Conservation (phyloP, 2,797 vertebrate genomes). For the Karalla daura region DNA sequence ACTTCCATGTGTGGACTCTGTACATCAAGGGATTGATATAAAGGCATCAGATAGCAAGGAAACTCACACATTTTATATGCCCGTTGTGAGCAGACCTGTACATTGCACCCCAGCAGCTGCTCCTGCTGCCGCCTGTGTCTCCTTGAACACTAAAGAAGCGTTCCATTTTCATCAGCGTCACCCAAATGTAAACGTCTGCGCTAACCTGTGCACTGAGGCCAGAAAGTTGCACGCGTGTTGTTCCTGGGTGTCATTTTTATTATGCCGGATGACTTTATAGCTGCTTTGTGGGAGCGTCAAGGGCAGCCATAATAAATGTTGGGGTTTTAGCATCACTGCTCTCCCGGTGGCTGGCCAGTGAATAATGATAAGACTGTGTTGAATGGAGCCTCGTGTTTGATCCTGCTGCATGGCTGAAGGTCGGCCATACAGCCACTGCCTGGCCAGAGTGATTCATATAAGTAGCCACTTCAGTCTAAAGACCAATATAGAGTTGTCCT, state of each 20-base stretch:
- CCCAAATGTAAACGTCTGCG: constrained; percentile 1
- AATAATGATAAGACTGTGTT: constrained; percentile 54
- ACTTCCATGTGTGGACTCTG: no score
- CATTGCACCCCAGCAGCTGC: no score
- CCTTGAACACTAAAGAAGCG: no score
- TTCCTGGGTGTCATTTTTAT: constrained; percentile 41
- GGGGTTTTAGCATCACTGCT: constrained; percentile 44
- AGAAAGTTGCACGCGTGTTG: constrained; percentile 22
- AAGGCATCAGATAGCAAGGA: no score
- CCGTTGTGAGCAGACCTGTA: no score
- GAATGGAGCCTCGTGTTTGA: constrained; percentile 33
- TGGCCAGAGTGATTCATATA: constrained; percentile 43
- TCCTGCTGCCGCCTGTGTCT: no score
- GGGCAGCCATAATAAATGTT: constrained; percentile 59
- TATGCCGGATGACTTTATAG: constrained; percentile 39
- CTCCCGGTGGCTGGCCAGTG: constrained; percentile 35
- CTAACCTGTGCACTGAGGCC: not conserved
- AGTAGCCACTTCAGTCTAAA: constrained; percentile 43
- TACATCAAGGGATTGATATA: no score
- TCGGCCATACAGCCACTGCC: constrained; percentile 54
- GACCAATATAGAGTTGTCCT: constrained; percentile 25
- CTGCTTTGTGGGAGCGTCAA: constrained; percentile 31
- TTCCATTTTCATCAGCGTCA: not conserved
- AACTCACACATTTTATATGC: no score
- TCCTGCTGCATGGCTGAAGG: constrained; percentile 43